These are phyloP conservation scores for Verasper variegatus DNA, from an alignment of 2,113 vertebrate genomes.

Conservation along the genomic window DNA sequence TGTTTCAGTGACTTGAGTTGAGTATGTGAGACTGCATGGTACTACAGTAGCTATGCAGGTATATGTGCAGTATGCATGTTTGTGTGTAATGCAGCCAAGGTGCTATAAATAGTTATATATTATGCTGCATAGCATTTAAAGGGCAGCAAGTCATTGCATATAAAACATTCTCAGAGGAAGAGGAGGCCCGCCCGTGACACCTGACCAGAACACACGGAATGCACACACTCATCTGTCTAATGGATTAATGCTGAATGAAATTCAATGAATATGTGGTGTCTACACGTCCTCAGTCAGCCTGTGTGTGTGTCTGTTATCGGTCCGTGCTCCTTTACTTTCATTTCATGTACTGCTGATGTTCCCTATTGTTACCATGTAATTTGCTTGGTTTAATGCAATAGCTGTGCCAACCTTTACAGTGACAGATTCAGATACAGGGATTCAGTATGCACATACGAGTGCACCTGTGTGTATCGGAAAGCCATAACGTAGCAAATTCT, in stretches of 20 bases:
- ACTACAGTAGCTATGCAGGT: neutral
- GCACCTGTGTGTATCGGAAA: no score
- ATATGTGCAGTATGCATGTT: conserved; percentile 4
- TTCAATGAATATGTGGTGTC: conserved; percentile 20
- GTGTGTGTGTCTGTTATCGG: neutral
- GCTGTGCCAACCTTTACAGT: no score
- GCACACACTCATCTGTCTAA: conserved; percentile 9
- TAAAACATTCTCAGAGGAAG: conserved; percentile 27
- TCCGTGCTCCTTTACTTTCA: neutral
- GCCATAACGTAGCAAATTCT: no score
- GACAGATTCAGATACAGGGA: no score
- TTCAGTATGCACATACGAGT: no score
- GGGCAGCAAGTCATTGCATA: conserved; percentile 32
- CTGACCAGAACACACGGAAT: conserved; percentile 20
- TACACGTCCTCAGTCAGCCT: neutral
- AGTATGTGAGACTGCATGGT: neutral
- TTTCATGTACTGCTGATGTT: neutral
- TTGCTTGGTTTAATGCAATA: no score
- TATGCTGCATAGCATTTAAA: conserved; percentile 20
- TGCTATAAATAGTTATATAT: conserved; percentile 55
- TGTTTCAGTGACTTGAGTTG: neutral
- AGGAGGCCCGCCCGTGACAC: conserved; percentile 38
- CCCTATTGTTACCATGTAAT: no score
- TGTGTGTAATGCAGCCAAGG: conserved; percentile 16
- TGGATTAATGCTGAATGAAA: conserved; percentile 32